Evolutionary conservation across 2,797 vertebrate species (phyloP).

Genomic region (Clarias platycephalus): DNA sequence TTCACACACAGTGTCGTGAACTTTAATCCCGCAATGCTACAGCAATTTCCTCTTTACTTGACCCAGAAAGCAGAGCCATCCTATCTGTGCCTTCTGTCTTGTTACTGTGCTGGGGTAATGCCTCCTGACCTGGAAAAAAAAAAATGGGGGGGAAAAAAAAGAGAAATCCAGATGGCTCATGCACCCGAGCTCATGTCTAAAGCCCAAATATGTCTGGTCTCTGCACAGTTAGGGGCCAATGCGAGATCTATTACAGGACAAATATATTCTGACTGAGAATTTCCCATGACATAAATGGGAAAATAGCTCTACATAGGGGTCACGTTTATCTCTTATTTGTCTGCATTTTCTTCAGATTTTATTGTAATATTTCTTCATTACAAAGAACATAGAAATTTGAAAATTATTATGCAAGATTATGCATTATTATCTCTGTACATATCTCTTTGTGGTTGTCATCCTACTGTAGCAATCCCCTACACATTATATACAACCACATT

Average conservation of each 20-base stretch:
- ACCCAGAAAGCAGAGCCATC: slow-evolving; percentile 58
- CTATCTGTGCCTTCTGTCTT: slow-evolving; percentile 59
- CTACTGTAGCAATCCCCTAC: background rate
- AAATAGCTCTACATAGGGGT: slow-evolving; percentile 12
- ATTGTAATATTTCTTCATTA: background rate
- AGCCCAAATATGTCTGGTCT: slow-evolving; percentile 57
- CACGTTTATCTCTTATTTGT: background rate
- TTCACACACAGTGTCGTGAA: slow-evolving; percentile 53
- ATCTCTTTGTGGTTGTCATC: background rate
- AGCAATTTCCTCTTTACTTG: slow-evolving; percentile 59
- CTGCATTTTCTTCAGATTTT: background rate
- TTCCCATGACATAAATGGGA: slow-evolving; percentile 30
- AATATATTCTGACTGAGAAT: slow-evolving; percentile 54
- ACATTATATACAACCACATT: background rate
- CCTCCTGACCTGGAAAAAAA: slow-evolving; percentile 53
- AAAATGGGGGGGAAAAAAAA: slow-evolving; percentile 16
- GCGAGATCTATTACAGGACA: slow-evolving; percentile 51
- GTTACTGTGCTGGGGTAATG: slow-evolving; percentile 55
- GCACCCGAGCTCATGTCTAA: slow-evolving; percentile 51
- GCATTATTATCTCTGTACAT: background rate
- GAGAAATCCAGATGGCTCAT: slow-evolving; percentile 59
- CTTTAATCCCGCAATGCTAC: slow-evolving; percentile 51
- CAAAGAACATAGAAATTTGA: background rate
- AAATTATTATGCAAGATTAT: background rate
- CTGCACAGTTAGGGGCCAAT: slow-evolving; percentile 49